Percentiles rank a stretch among this genome's conserved stretches.
These are phyloP conservation scores for Aldabrachelys gigantea DNA, from an alignment of 2,113 vertebrate genomes.

Conservation along the genomic window DNA sequence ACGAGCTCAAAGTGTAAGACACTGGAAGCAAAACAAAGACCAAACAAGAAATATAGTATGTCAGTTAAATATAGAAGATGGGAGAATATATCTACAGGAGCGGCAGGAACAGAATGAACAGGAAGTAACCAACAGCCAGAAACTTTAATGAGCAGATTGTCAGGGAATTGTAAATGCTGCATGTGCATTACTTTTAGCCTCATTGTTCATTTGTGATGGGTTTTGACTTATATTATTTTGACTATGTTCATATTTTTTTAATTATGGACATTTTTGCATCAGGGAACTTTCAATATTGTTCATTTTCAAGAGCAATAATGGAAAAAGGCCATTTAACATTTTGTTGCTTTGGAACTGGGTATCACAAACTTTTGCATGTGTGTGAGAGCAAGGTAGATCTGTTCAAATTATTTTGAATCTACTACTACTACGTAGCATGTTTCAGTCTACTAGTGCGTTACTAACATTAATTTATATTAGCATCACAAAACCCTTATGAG, in stretches of 20 bases:
- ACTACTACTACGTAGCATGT: not conserved
- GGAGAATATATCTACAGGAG: slow-evolving; percentile 12
- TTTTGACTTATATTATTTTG: not conserved
- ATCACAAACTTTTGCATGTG: not conserved
- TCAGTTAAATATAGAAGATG: slow-evolving; percentile 20
- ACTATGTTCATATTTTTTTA: not conserved
- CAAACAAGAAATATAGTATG: slow-evolving; percentile 46
- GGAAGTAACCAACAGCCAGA: slow-evolving; percentile 36
- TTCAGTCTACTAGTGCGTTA: not conserved
- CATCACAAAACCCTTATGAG: not conserved
- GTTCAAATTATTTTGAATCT: slow-evolving; percentile 15
- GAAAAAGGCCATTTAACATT: slow-evolving; percentile 58
- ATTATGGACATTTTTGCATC: slow-evolving; percentile 56
- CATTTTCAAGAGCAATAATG: slow-evolving; percentile 42
- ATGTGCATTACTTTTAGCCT: not conserved
- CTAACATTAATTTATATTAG: not conserved
- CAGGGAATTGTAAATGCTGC: slow-evolving; percentile 15
- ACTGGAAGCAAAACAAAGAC: slow-evolving; percentile 57
- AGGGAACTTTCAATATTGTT: slow-evolving; percentile 31
- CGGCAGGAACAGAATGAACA: not conserved
- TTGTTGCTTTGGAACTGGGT: not conserved
- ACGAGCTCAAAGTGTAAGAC: slow-evolving; percentile 34
- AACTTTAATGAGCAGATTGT: slow-evolving; percentile 16
- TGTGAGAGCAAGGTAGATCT: not conserved
- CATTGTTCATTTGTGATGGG: not conserved